Base-by-base conservation (phyloP, 2,113 vertebrate species). In the Onychostoma macrolepis region DNA sequence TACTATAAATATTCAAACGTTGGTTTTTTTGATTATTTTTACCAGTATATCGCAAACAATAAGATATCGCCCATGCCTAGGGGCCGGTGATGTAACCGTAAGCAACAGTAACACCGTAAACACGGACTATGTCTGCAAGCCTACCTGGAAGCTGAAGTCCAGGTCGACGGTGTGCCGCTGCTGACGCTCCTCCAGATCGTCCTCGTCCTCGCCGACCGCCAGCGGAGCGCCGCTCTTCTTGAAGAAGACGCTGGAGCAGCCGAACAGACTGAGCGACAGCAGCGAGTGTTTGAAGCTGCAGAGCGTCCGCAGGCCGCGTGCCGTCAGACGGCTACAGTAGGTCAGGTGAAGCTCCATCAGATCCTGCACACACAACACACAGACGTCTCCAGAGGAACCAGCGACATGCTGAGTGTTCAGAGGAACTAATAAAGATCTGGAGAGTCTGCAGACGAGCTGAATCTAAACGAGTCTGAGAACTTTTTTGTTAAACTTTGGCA, bases 261-360 rank as follows among this genome's bases (percentile, higher is more conserved):
- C 97, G 0, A 98, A 99, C 63, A 99, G 96, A 92, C 97, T 98
- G 30, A 99, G 94, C 63, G 97, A 99, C 58, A 98, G 96, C 89
- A 99, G 91, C 0, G 96, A 97, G 92, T 96, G 96, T 15, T 96
- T 95, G 90, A 99, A 99, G 92, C 95, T 95, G 79, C 91, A 91
- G 61, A 99, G 94, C 0, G 97, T 97, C 89, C 97, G 97, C 82
- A 99, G 94, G 90, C 97, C 98, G 90, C 97, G 97, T n/a, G 97
- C 96, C 0, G 97, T 97, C 88, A 99, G 94, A 87, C 96, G 96
- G 94, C 96, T 96, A 74, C 98, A 99, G 95, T 97, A 98, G 88
- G 96, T 98, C 92, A 99, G 93, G 90, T 97, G 97, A 10, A 99
- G 97, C 93, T 99, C 98, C 2, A 99, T 96, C 78, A 99, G 95